These are phyloP conservation scores for Syngnathoides biaculeatus DNA, from an alignment of 2,113 vertebrate genomes.

Conservation along the genomic window DNA sequence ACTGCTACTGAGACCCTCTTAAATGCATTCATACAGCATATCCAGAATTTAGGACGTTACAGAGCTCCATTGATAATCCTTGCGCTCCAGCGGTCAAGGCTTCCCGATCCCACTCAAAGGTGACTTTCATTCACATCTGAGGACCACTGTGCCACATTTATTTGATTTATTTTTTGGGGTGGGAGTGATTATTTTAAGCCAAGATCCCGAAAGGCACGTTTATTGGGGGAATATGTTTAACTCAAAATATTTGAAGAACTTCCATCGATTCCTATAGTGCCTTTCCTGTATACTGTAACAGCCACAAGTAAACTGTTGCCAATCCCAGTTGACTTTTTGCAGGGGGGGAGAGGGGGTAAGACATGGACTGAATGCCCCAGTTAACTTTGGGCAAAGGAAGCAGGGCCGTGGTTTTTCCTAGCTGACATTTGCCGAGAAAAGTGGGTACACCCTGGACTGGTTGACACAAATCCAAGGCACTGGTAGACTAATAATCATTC, in stretches of 20 bases:
- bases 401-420: no score
- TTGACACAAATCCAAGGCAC: no score
- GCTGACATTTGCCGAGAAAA: no score
- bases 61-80: conserved; percentile 59
- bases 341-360: no score
- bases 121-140: conserved; percentile 54
- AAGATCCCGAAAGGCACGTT: conserved; percentile 18
- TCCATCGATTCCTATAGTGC: neutral
- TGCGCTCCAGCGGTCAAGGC: conserved; percentile 15
- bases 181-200: conserved; percentile 14
- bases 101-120: conserved; percentile 53
- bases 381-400: no score
- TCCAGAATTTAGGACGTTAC: conserved; percentile 24
- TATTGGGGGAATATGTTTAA: conserved; percentile 20
- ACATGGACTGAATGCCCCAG: no score
- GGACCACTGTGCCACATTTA: conserved; percentile 43
- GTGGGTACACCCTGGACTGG: no score
- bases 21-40: conserved; percentile 26
- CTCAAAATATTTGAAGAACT: neutral
- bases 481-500: no score
- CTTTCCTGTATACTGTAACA: neutral
- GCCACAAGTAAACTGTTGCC: no score
- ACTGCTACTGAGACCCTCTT: conserved; percentile 31
- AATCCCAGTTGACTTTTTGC: no score
- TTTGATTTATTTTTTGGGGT: conserved; percentile 44